Evolutionary conservation across 1,140 invertebrate species (phyloP), one percentile per base, ranked within the genome.

Genomic region (Drosophila lini): DNA sequence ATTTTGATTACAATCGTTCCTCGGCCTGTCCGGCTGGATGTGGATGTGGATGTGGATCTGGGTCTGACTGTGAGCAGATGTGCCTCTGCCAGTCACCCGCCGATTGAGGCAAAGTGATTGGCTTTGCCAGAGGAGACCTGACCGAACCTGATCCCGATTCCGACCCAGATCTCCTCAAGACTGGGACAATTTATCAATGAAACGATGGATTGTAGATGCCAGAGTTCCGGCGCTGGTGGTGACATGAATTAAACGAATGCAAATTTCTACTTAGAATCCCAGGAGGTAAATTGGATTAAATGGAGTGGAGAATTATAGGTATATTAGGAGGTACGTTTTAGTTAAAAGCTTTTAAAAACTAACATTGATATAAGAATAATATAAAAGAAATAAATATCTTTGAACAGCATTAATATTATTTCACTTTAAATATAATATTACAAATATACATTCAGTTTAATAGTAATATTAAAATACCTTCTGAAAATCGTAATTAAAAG

Each of bases 1-100:
- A 90, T 90, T 89, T 90, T 90, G 85, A 90, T 90, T 90, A 90
- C 85, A 85, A 90, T 90, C 85, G 75, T 69, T 70, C 69, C 56
- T 81, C 75, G 60, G 76, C 50, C 61, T 60, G 77, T 58, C 81
- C 61, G 38, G 32, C 74, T 75, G 32, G 44, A 57, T 28, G 15
- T 52, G 38, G 40, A 52, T 34, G 15, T 57, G 47, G 28, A 10
- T 48, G 25, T 31, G 25, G 40, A 50, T 28, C 11, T 57, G 52
- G 34, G 48, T 52, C 56, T 60, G 53, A 25, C 60, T 55, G 59
- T 15, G 65, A 69, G 70, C 82, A 82, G 82, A 82, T 88, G 79
- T 86, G 58, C 58, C 55, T 4, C 11, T 9, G 41, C 44, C 36
- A 38, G n/a, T 75, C 40, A 48, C 45, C 41, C 44, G 50, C 67